Conservation (phyloP, 2,113 vertebrate genomes). For the Tursiops truncatus region DNA sequence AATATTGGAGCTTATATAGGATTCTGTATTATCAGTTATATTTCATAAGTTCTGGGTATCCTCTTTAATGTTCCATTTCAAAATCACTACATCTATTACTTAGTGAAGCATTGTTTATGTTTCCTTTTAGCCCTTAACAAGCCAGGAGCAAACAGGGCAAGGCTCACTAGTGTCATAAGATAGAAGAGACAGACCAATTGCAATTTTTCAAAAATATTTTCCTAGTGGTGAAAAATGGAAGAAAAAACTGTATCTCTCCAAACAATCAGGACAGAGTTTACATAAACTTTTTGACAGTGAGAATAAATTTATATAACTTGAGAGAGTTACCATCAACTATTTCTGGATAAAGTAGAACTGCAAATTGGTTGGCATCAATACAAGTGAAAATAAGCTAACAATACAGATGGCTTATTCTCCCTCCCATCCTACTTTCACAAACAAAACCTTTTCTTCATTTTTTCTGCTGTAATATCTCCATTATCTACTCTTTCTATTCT, state of each 20-base stretch:
- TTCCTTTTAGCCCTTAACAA: not conserved
- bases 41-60: not conserved
- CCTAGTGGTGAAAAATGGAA: not conserved
- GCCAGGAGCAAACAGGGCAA: fast-evolving
- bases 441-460: not conserved
- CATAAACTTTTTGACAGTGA: not conserved
- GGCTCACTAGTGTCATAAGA: not conserved
- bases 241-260: not conserved
- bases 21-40: not conserved
- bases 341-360: not conserved
- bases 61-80: not conserved
- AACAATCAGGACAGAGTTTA: not conserved
- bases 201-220: not conserved
- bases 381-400: not conserved
- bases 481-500: not conserved
- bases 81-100: not conserved
- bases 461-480: not conserved
- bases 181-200: not conserved
- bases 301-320: not conserved
- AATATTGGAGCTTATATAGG: not conserved
- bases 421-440: not conserved
- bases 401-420: not conserved
- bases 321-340: not conserved
- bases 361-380: not conserved
- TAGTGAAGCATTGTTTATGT: not conserved